Evolutionary conservation across 2,113 vertebrate genomes (phyloP), one percentile per base, ranked within the genome.

Genomic region (Psilopsiagon aymara): DNA sequence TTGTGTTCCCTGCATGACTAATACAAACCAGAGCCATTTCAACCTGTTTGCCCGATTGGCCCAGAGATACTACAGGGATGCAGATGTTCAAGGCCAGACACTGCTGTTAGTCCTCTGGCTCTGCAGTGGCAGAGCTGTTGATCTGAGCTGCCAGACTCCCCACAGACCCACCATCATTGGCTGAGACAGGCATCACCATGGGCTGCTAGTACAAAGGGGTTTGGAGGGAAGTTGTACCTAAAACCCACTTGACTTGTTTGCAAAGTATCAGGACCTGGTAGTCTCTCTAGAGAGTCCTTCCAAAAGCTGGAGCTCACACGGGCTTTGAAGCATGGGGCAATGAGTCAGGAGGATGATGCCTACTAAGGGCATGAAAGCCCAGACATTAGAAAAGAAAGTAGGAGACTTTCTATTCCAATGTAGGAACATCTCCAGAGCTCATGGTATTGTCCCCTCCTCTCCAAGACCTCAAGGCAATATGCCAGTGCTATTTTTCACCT

Each of bases 1-100:
- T 73, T 93, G 52, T 27, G 31, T 93, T 96, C 79, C 35, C 82
- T 85, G 59, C 17, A 5, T 91, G 74, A 74, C 81, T 88, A 62
- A 76, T 73, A 93, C 2, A 0, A 94, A 85, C 39, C 67, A 89
- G 87, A 91, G 43, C 64, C 27, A 9, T 68, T 76, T 53, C 60
- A 95, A 87, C 84, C 90, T 88, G 71, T 91, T 82, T 76, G 63
- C 41, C 75, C 4, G 1, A 2, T 35, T 31, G 37, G 25, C 92
- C 41, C 37, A 37, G 83, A 82, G 82, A 67, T 82, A 19, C 14
- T 37, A 13, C 18, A 29, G 66, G 82, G 71, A 66, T 6, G 9
- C 85, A 76, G 79, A 90, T 53, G 41, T 80, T 73, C 35, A 66
- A 77, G 51, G 49, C 46, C 64, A 77, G 71, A 83, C 88, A 60